Conservation (phyloP, 2,888 invertebrate species). For the Lordiphosa fenestrarum region DNA sequence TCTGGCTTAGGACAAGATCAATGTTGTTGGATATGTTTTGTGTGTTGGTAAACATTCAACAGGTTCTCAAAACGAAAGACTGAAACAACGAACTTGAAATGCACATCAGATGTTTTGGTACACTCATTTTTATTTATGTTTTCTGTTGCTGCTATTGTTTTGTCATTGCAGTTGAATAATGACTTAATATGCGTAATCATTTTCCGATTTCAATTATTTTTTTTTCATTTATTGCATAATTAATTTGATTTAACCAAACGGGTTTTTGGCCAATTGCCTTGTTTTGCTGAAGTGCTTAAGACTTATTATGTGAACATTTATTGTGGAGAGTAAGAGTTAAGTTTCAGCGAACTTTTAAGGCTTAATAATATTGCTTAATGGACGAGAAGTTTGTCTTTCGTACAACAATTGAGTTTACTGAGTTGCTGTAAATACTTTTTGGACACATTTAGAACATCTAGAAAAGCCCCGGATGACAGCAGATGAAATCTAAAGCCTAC, state of each 20-base stretch:
- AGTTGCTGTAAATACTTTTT: too few species aligned
- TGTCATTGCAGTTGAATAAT: constrained; percentile 51
- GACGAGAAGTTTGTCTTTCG: neutral
- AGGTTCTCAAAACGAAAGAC: constrained; percentile 65
- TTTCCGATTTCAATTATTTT: constrained; percentile 21
- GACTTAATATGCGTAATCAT: constrained; percentile 13
- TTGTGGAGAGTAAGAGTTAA: too few species aligned
- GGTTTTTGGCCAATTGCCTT: constrained; percentile 21
- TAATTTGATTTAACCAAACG: constrained; percentile 9
- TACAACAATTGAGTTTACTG: too few species aligned
- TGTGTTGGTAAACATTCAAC: constrained; percentile 52
- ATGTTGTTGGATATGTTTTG: constrained; percentile 47
- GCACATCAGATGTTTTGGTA: constrained; percentile 23
- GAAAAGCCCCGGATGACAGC: too few species aligned
- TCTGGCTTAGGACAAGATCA: constrained; percentile 69
- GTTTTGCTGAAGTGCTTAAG: too few species aligned
- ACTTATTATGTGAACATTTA: too few species aligned
- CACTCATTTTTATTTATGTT: neutral
- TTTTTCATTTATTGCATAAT: constrained; percentile 53
- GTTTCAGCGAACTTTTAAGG: neutral
- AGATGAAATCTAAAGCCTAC: too few species aligned
- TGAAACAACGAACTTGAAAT: constrained; percentile 65
- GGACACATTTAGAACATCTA: too few species aligned
- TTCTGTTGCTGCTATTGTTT: constrained; percentile 8
- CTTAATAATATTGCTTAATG: neutral